A percentile compares a stretch with the other conserved stretches of the same genome.
These are phyloP conservation scores for Ametastegia equiseti DNA, from an alignment of 2,888 invertebrate genomes.

Conservation along the genomic window DNA sequence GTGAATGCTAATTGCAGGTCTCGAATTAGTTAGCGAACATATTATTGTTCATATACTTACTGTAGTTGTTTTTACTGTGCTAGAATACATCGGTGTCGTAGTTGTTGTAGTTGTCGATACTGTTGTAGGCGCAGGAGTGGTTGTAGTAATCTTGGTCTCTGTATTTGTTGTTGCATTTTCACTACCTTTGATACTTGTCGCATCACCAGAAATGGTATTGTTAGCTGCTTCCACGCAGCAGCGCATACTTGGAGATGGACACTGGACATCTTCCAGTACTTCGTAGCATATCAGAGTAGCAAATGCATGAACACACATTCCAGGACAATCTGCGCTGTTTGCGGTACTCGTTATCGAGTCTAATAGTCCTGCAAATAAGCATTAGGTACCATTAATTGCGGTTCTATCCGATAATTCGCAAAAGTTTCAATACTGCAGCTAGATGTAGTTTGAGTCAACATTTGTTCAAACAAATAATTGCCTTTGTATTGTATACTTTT, in stretches of 20 bases:
- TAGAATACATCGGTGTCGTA: constrained; percentile 66
- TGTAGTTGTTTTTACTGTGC: constrained; percentile 61
- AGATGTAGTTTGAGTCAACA: not conserved
- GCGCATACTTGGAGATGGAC: constrained; percentile 89
- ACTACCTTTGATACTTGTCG: constrained; percentile 57
- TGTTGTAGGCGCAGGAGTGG: constrained; percentile 67
- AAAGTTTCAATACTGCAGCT: not conserved
- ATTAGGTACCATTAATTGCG: constrained; percentile 21
- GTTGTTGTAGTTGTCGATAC: constrained; percentile 62
- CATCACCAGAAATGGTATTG: constrained; percentile 67
- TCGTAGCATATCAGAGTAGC: constrained; percentile 92
- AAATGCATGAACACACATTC: constrained; percentile 91
- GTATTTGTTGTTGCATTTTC: constrained; percentile 60
- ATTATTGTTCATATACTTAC: constrained; percentile 49
- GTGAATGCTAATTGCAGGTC: not conserved
- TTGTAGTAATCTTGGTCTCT: constrained; percentile 67
- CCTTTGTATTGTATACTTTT: not conserved
- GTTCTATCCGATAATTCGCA: not conserved
- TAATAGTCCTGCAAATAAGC: constrained; percentile 82
- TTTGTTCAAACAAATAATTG: not conserved
- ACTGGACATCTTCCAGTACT: constrained; percentile 89
- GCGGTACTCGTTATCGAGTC: constrained; percentile 92
- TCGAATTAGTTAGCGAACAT: constrained; percentile 32
- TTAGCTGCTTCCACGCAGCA: constrained; percentile 90
- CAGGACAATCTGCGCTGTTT: constrained; percentile 91